These are phyloP conservation scores for Danio tinwini DNA, from an alignment of 2,797 vertebrate genomes.

Conservation along the genomic window DNA sequence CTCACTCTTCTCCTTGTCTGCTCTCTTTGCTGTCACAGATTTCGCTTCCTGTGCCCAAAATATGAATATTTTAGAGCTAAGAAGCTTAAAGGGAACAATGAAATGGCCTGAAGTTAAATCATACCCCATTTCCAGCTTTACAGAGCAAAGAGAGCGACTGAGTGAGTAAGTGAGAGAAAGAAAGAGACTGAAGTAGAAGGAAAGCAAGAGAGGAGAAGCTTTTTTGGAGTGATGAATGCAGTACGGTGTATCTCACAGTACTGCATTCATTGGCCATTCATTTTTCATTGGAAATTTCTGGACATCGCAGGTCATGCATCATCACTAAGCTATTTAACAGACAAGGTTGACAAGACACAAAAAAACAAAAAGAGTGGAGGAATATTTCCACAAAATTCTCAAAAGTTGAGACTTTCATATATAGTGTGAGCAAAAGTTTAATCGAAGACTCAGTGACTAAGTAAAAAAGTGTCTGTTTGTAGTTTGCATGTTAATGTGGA, in stretches of 20 bases:
- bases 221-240: conserved; percentile 67
- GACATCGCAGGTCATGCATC: conserved; percentile 40
- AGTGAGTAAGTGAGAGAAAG: conserved; percentile 3
- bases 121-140: conserved; percentile 76
- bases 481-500: conserved; percentile 19
- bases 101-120: conserved; percentile 81
- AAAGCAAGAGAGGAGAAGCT: conserved; percentile 45
- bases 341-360: conserved; percentile 40
- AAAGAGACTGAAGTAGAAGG: conserved; percentile 29
- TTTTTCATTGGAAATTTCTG: conserved; percentile 53
- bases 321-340: conserved; percentile 44
- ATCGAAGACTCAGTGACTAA: conserved; percentile 17
- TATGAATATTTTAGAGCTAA: conserved; percentile 86
- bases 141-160: conserved; percentile 62
- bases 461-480: background rate
- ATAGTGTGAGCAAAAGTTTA: conserved; percentile 22
- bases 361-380: conserved; percentile 54
- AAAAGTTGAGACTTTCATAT: conserved; percentile 19
- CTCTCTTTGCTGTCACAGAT: conserved; percentile 68
- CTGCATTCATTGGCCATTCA: conserved; percentile 44
- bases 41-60: conserved; percentile 74
- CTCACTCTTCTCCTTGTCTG: conserved; percentile 64
- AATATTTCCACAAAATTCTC: conserved; percentile 52
- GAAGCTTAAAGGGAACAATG: conserved; percentile 84
- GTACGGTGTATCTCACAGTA: conserved; percentile 54